These are phyloP conservation scores for Danaus melanippus DNA, from an alignment of 1,140 invertebrate genomes.

Conservation along the genomic window DNA sequence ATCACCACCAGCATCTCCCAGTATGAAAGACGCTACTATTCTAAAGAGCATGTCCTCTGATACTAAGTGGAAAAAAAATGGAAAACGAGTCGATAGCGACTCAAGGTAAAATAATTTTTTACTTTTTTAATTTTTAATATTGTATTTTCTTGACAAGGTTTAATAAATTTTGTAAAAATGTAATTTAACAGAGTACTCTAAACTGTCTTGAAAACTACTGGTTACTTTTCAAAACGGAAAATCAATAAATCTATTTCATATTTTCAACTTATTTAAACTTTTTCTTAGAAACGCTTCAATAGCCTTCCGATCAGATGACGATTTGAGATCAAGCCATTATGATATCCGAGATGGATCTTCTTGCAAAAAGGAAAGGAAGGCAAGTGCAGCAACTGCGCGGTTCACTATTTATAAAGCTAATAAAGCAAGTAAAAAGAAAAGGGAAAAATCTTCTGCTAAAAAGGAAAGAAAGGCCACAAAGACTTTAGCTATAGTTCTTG, in stretches of 20 bases:
- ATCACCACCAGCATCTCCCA: conserved; percentile 72
- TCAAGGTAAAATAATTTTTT: conserved; percentile 40
- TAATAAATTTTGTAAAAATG: too few species aligned
- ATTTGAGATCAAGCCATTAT: conserved; percentile 46
- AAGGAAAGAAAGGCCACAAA: conserved; percentile 99
- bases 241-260: not conserved
- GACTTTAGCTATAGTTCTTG: conserved; percentile 97
- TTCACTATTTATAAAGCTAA: conserved; percentile 95
- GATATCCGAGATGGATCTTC: conserved; percentile 52
- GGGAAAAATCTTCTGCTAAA: conserved; percentile 94
- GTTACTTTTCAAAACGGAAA: too few species aligned
- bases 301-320: conserved; percentile 67
- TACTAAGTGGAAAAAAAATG: conserved; percentile 57
- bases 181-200: too few species aligned
- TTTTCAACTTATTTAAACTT: conserved; percentile 9
- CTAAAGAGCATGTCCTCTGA: conserved; percentile 51
- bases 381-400: conserved; percentile 76
- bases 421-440: conserved; percentile 95
- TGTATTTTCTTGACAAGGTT: conserved; percentile 3
- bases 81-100: conserved; percentile 42
- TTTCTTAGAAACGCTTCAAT: conserved; percentile 69
- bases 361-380: conserved; percentile 81
- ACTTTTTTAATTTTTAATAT: not conserved
- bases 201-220: too few species aligned
- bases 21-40: conserved; percentile 47